Conservation (phyloP, 2,888 invertebrate species). For the Callyntrura sp. region DNA sequence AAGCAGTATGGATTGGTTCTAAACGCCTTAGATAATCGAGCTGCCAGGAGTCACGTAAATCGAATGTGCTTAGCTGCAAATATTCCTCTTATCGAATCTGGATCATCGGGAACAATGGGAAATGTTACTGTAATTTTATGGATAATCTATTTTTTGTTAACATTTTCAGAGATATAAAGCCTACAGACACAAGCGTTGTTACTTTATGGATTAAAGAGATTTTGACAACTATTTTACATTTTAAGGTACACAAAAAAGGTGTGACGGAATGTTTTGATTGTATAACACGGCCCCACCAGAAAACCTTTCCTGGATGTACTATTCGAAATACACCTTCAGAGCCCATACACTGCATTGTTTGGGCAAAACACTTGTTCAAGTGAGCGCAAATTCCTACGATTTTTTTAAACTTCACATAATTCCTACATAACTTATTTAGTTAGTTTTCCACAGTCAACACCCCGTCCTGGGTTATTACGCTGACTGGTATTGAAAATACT, state of each 20-base stretch:
- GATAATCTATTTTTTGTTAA: too few relatives aligned
- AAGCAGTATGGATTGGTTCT: slow-evolving; percentile 96
- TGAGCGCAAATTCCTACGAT: too few relatives aligned
- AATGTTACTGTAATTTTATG: slow-evolving; percentile 90
- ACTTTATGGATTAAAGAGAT: too few relatives aligned
- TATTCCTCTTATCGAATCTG: slow-evolving; percentile 97
- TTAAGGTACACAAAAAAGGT: slow-evolving; percentile 93
- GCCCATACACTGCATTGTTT: slow-evolving; percentile 99
- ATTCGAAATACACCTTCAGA: slow-evolving; percentile 99
- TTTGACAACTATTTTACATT: slow-evolving; percentile 59
- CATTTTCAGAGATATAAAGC: too few relatives aligned
- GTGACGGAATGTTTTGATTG: slow-evolving; percentile 99
- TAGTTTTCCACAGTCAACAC: too few relatives aligned
- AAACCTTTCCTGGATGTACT: slow-evolving; percentile 98
- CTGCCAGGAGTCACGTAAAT: slow-evolving; percentile 99
- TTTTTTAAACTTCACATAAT: too few relatives aligned
- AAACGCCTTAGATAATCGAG: slow-evolving; percentile 98
- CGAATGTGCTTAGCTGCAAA: slow-evolving; percentile 98
- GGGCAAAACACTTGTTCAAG: slow-evolving; percentile 99
- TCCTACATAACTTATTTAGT: too few relatives aligned
- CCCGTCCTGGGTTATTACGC: too few relatives aligned
- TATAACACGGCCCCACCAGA: slow-evolving; percentile 95
- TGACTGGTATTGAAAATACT: too few relatives aligned
- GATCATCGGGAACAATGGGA: slow-evolving; percentile 98
- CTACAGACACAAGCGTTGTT: too few relatives aligned